These are phyloP conservation scores for Megaptera novaeangliae DNA, from an alignment of 2,113 vertebrate genomes.

Conservation along the genomic window DNA sequence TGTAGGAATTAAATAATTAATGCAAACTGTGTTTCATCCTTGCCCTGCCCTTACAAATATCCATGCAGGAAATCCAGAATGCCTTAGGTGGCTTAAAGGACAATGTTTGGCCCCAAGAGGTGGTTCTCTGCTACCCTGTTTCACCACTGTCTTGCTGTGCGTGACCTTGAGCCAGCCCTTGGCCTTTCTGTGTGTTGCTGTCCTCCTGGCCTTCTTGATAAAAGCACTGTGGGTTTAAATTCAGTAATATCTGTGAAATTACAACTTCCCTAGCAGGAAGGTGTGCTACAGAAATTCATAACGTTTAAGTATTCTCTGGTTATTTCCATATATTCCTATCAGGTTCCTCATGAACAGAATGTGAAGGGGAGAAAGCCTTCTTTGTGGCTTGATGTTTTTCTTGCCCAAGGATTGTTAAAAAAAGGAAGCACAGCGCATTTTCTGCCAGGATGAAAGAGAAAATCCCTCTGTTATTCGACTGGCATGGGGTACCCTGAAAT, in stretches of 20 bases:
- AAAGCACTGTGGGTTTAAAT: neutral
- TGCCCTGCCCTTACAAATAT: neutral
- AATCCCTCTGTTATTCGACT: conserved; percentile 10
- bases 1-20: conserved; percentile 26
- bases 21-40: neutral
- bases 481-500: neutral
- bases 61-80: neutral
- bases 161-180: neutral
- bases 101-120: neutral
- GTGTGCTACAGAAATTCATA: neutral
- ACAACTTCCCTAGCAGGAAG: neutral
- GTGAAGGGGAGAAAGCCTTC: neutral
- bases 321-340: neutral
- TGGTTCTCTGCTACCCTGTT: neutral
- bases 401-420: neutral
- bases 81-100: neutral
- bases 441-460: conserved; percentile 1
- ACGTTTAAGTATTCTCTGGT: neutral
- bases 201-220: neutral
- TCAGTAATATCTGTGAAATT: neutral
- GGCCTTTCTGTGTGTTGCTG: neutral
- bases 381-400: conserved; percentile 1
- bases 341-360: neutral
- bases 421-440: conserved; percentile 26
- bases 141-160: neutral